Evolutionary conservation across 2,113 vertebrate species (phyloP), one percentile per base, ranked within the genome.

Genomic region (Halcyon malimbica): DNA sequence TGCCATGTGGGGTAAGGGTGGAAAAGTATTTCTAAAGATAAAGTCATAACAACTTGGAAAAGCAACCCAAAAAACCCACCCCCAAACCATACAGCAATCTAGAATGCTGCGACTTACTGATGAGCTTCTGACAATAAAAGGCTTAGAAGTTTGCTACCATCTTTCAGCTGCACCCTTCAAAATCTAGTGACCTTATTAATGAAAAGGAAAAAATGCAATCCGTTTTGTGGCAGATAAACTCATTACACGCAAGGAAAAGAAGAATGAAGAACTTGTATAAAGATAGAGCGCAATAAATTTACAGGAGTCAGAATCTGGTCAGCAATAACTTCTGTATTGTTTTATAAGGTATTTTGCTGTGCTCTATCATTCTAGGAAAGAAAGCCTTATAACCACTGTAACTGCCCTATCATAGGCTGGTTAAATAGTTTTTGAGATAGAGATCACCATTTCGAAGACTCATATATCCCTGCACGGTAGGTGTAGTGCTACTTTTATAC

Each of bases 401-500:
- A 94, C 91, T 95, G 93, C 75, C 87, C 87, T 96, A 78, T 95
- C 96, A 78, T 56, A 76, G 64, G 68, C 74, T 70, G 92, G 92
- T 96, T 96, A 96, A 97, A 96, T 97, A 93, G 97, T 87, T 96
- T 98, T 92, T 85, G 93, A 93, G 77, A 96, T 96, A 97, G 91
- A 89, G 89, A 97, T 97, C 96, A 18, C 84, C 76, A 93, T 94
- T 97, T 96, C n/a, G 21, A 86, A 96, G 96, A 54, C 83, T 95
- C 83, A 86, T 97, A 94, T 95, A 95, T 95, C 93, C 95, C 86
- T 44, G 83, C 41, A 8, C 11, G 2, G 73, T 70, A 91, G 94
- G 91, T 96, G 35, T 71, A 37, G 9, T 25, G 1, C 68, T 92
- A 60, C 87, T 97, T 24, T 42, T 63, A 74, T 25, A 37, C 87